These are phyloP conservation scores for Amazona guildingii DNA, from an alignment of 2,113 vertebrate genomes.

Conservation along the genomic window DNA sequence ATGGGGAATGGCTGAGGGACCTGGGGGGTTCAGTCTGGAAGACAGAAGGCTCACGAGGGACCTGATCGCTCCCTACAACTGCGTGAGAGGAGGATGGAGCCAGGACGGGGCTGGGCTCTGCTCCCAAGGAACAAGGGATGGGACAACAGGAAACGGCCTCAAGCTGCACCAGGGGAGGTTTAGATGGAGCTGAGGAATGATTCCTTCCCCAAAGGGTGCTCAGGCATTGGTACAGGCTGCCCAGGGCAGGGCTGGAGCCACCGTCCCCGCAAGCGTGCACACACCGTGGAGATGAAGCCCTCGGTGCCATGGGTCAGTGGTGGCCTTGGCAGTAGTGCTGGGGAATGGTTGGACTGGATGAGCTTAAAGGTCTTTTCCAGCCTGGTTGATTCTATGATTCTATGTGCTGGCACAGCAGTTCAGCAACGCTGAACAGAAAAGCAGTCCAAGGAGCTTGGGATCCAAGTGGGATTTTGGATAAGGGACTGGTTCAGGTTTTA, in stretches of 20 bases:
- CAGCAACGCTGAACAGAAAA: rapidly evolving
- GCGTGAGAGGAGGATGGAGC: too few relatives aligned
- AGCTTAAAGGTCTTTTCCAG: neutral
- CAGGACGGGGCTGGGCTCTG: too few relatives aligned
- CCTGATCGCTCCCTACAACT: neutral
- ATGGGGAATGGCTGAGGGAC: neutral
- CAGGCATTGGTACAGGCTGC: neutral
- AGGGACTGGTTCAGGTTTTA: neutral
- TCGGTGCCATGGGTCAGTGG: neutral
- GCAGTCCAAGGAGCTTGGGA: neutral
- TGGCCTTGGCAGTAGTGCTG: neutral
- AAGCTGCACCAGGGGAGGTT: too few relatives aligned
- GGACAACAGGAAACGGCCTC: too few relatives aligned
- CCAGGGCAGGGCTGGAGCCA: neutral
- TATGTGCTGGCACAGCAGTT: neutral
- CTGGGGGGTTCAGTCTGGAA: neutral
- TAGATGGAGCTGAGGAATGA: too few relatives aligned
- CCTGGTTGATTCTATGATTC: neutral
- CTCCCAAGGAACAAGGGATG: too few relatives aligned
- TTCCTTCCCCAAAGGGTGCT: neutral
- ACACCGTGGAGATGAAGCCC: neutral
- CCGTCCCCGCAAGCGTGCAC: neutral
- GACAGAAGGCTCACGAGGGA: neutral
- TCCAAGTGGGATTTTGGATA: neutral
- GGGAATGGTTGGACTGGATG: neutral